Base-by-base conservation (phyloP, 2,797 vertebrate species). In the Fundulus diaphanus region DNA sequence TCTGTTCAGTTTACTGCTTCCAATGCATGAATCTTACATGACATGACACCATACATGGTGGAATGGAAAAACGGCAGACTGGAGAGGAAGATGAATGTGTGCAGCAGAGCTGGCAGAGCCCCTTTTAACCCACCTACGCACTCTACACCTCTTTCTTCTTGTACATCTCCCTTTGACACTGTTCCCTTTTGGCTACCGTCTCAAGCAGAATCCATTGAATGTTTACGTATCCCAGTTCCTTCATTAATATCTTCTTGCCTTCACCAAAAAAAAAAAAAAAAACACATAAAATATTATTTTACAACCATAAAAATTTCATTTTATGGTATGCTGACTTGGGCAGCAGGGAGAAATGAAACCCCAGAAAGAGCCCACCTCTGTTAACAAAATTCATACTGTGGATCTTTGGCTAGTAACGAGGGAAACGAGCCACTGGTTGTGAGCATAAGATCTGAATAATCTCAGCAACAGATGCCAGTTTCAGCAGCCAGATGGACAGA, bases 401-500 rank as follows among this genome's bases (percentile, higher is more conserved):
- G 24, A 72, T 65, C 70, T 2, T 65, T 44, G 46, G 81, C 65
- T 12, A 76, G 33, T 1, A 63, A 63, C 18, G 59, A 8, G 35
- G 73, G 80, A 84, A 84, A 57, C 5, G 0, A 5, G 46, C 15
- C 59, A 63, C 80, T 82, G 73, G 59, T 74, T 57, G 67, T 46
- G 83, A 86, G 83, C 87, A 88, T 88, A 78, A 90, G 87, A 85
- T 86, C 82, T 87, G 80, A 88, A 90, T 92, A 73, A 84, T 85
- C 87, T 85, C 57, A 61, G 65, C 72, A 77, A 83, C 83, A 82
- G 88, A 88, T 40, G 73, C 72, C 70, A 54, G 79, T 84, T 80
- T 73, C 78, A 73, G 70, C 9, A 78, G 87, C 87, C 92, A 94
- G 93, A 92, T 92, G 90, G 93, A 83, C 74, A 67, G 87, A 81